phyloP scores from a whole-genome alignment of 2,888 invertebrate species.

The Stomorhina lunata region DNA sequence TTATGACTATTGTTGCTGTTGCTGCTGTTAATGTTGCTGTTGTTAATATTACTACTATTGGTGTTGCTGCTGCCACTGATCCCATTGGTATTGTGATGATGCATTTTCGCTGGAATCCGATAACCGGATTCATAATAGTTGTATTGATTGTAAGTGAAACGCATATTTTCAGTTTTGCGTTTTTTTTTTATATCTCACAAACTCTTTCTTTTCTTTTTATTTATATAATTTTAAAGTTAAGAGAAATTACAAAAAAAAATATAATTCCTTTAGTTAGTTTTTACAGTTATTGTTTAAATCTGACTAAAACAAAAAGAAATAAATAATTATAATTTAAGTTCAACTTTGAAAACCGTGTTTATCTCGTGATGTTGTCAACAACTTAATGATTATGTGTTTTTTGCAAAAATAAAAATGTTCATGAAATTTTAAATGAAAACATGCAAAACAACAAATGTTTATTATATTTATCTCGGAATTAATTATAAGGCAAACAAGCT shows the following conservation, averaged over 20 bases:
- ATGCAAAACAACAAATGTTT: conserved; percentile 29
- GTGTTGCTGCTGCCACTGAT: conserved; percentile 49
- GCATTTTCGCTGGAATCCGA: conserved; percentile 78
- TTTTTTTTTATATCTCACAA: conserved; percentile 42
- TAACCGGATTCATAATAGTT: conserved; percentile 78
- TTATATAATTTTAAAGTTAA: background rate
- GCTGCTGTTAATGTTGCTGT: conserved; percentile 59
- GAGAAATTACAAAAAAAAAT: background rate
- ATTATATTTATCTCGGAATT: too few relatives aligned
- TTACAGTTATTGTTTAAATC: background rate
- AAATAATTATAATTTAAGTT: background rate
- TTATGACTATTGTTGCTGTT: conserved; percentile 68
- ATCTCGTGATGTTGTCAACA: conserved; percentile 20
- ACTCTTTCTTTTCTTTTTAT: conserved; percentile 27
- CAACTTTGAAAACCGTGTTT: background rate
- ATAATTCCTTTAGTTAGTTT: conserved; percentile 24
- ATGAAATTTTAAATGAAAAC: background rate
- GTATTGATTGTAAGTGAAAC: conserved; percentile 80
- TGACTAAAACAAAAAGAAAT: background rate
- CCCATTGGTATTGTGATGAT: conserved; percentile 71
- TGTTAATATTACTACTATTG: conserved; percentile 39
- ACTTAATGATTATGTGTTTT: background rate
- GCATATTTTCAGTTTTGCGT: conserved; percentile 72
- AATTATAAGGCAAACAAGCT: too few relatives aligned
- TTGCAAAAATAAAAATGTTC: background rate